Conservation (phyloP, 2,113 vertebrate genomes). For the Cathartes aura region DNA sequence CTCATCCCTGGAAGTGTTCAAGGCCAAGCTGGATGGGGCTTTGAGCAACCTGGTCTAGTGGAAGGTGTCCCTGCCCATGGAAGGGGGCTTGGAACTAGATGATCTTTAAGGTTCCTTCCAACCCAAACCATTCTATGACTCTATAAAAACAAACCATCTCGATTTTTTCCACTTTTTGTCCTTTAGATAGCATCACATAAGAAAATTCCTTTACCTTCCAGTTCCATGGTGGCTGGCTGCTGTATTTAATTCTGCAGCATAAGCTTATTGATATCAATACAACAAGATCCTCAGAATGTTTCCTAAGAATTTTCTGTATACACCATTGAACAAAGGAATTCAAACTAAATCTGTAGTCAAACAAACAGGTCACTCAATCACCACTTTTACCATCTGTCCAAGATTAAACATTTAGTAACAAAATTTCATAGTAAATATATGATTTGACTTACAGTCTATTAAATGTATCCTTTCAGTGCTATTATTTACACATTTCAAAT, state of each 20-base stretch:
- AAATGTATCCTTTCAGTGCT: background rate
- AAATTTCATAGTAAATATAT: background rate
- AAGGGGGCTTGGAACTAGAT: no score
- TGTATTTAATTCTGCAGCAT: background rate
- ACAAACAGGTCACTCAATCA: background rate
- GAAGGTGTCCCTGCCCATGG: no score
- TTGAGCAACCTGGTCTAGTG: no score
- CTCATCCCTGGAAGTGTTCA: no score
- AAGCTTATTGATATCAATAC: background rate
- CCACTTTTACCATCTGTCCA: background rate
- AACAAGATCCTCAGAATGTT: background rate
- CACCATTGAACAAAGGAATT: background rate
- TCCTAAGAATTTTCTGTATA: background rate
- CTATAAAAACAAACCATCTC: background rate
- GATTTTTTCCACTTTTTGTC: background rate
- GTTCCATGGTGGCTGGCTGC: background rate
- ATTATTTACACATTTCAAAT: background rate
- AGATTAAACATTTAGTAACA: background rate
- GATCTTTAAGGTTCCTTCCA: no score
- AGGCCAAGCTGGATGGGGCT: no score
- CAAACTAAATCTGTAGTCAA: background rate
- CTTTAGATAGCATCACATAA: background rate
- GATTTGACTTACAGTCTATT: background rate
- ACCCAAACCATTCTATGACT: no score
- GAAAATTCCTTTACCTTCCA: background rate